Evolutionary conservation across 2,113 vertebrate genomes (phyloP), one percentile per base, ranked within the genome.

Genomic region (Tylochromis polylepis): DNA sequence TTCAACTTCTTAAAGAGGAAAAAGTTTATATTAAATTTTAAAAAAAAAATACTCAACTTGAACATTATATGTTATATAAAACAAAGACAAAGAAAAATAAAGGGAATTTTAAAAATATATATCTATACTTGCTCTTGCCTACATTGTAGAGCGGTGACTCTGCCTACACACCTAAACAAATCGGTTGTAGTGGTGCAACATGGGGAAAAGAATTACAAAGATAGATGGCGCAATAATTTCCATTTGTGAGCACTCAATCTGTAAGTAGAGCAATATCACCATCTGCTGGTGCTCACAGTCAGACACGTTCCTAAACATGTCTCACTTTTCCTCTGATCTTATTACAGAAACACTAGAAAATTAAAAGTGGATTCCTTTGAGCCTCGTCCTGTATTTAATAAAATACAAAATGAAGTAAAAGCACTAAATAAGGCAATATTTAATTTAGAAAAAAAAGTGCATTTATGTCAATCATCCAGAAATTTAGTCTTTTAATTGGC

Each of bases 141-240:
- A 38, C 20, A 38, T 67, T 62, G 31, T 36, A 36, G 31, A 2
- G 58, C 58, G 5, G 58, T 20, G 58, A 60, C 8, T 60, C 58
- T 60, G 58, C 58, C 31, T 60, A 0, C 58, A 60, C 29, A 34
- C 29, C 0, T 34, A 34, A 34, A 34, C 6, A 20, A 29, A 60
- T 60, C 0, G 16, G 58, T 34, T 34, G 8, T 0, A 34, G 0
- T 16, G 2, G 29, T 60, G 16, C 59, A 20, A 11, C 59, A 20
- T 34, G 59, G 16, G 16, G 3, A 6, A 12, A 36, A 65, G 6
- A 65, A 8, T 1, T 5, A 65, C 31, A n/a, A 38, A 65, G 60
- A 65, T 36, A 38, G 60, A 65, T 38, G 31, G 36, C 60, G 20
- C 60, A 34, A 34, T 34, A 0, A 11, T 65, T 65, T 65, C 60